Base-by-base conservation (phyloP, 2,113 vertebrate genomes). In the Phoxinus phoxinus region DNA sequence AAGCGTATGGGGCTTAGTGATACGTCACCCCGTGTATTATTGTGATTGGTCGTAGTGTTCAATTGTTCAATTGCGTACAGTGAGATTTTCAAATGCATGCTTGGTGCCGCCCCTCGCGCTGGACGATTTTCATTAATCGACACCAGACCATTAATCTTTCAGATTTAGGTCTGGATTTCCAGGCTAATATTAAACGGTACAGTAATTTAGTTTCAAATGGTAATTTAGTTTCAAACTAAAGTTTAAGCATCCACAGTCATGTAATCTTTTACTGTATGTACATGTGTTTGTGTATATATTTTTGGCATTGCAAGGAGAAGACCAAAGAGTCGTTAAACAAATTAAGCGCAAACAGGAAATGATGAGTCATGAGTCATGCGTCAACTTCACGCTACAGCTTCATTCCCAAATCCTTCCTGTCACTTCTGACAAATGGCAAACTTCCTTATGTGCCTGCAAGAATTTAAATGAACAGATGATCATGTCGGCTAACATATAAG, bases 391-490 rank as follows among this genome's bases (percentile, higher is more conserved):
- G 2, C 80, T 23, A 69, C 37, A 69, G 27, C 25, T 82, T 69
- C 19, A 53, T 53, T 51, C 44, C 63, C 37, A 71, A 72, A 78
- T 77, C 53, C 25, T 44, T 53, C 56, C 81, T 72, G 86, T 48
- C 61, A 35, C 13, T 41, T 67, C 51, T 79, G 75, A 87, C 74
- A 72, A 87, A 79, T 84, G 53, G 27, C 61, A 72, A 87, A 87
- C 81, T 59, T 84, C 44, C 80, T 67, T 51, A 56, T 51, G 72
- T 63, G 75, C 53, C 59, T 83, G n/a, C 63, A 72, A 73, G 61
- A 77, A 61, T 84, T 41, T 86, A 65, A 86, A 80, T 88, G 67
- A 88, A 69, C 32, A 87, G 81, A 89, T 86, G 85, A 86, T 86
- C 81, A 72, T 37, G 67, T 79, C 44, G n/a, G 80, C 86, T 69